Conservation (phyloP, 2,113 vertebrate species). For the Sclerurus mexicanus region DNA sequence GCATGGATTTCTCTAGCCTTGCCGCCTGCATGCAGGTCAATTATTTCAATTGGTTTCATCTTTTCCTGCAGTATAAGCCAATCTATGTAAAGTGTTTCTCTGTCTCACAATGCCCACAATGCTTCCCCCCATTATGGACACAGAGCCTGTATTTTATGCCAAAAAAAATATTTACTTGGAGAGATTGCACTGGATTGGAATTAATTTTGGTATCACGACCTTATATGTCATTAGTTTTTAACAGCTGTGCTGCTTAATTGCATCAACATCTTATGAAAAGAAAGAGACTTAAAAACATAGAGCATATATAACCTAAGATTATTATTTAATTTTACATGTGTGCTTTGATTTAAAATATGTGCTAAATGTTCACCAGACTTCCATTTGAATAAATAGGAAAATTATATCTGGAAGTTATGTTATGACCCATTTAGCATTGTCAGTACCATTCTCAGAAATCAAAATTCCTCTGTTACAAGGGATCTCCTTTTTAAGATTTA, state of each 20-base stretch:
- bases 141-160: constrained; percentile 3
- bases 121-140: background rate
- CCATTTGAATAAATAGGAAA: background rate
- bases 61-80: background rate
- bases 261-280: background rate
- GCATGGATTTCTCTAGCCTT: background rate
- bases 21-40: background rate
- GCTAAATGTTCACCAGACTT: background rate
- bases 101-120: background rate
- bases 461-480: background rate
- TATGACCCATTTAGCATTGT: background rate
- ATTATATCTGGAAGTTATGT: background rate
- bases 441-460: background rate
- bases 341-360: background rate
- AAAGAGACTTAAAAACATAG: background rate
- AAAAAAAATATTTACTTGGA: constrained; percentile 35
- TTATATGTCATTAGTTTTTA: constrained; percentile 34
- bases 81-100: background rate
- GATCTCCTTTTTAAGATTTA: background rate
- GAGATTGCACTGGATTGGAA: background rate
- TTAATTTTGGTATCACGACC: background rate
- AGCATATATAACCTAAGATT: background rate
- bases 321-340: background rate
- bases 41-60: background rate
- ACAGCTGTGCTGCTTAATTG: constrained; percentile 26